Evolutionary conservation across 2,113 vertebrate species (phyloP).

Genomic region (Mesoclemmys tuberculata): DNA sequence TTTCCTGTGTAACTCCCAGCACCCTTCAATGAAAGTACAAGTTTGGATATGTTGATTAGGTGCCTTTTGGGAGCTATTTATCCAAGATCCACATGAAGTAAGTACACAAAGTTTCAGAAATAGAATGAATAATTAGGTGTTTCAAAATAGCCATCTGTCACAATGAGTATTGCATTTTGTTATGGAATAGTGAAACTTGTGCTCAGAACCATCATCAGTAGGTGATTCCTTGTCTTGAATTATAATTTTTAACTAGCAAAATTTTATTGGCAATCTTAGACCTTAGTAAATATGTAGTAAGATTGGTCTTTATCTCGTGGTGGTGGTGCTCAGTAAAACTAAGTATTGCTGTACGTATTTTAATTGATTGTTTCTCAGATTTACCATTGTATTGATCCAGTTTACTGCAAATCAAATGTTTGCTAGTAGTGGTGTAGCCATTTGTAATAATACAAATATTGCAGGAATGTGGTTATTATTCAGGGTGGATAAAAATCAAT

Average conservation of each 20-base stretch:
- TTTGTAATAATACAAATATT: not conserved
- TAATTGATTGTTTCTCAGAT: not conserved
- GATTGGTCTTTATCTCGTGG: not conserved
- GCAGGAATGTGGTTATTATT: not conserved
- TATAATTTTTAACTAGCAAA: not conserved
- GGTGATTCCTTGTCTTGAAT: not conserved
- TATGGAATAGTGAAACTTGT: not conserved
- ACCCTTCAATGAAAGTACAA: not conserved
- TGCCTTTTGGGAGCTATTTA: not conserved
- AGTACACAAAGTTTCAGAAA: not conserved
- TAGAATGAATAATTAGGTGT: not conserved
- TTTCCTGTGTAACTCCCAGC: not conserved
- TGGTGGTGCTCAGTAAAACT: not conserved
- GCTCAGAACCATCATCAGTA: not conserved
- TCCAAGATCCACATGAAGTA: not conserved
- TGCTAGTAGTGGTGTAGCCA: not conserved
- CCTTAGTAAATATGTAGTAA: not conserved
- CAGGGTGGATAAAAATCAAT: too few species aligned
- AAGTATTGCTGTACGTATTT: not conserved
- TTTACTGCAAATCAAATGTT: not conserved
- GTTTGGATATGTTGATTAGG: accelerated
- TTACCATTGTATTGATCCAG: not conserved
- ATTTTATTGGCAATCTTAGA: not conserved
- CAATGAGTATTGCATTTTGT: not conserved
- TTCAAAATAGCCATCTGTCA: not conserved